Base-by-base conservation (phyloP, 2,888 invertebrate genomes). In the Rosalia funebris region DNA sequence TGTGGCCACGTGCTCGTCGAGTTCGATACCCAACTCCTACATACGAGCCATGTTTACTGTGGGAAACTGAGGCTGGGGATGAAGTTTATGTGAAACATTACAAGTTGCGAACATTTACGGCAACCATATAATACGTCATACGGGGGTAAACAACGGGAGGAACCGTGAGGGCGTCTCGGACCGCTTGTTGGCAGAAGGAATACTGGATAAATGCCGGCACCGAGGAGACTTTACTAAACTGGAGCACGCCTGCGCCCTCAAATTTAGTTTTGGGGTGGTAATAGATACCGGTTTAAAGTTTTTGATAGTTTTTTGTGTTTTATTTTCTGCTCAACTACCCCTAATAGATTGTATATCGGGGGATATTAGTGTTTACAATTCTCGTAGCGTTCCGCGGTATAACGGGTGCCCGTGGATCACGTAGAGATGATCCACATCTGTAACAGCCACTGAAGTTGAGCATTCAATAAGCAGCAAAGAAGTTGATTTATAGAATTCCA, bases 201-300 rank as follows among this genome's bases (percentile, higher is more conserved):
- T 63, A 71, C 70, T 70, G 68, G 62, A 62, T 65, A 62, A 63
- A 68, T 59, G 58, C 62, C 55, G 62, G 54, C 66, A 46, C 39
- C 39, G 48, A 53, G 59, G 66, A 64, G 61, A 63, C 63, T 69
- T 68, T 64, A 60, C 63, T 47, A 61, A 66, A 62, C 60, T 53
- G 45, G 56, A 63, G 45, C 57, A 62, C 71, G 71, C 71, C 52
- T 62, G 69, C 71, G 69, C 63, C 17, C 31, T 52, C 31, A 39
- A 58, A 47, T 60, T 60, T 47, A 56, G 53, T 58, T 65, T 60
- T 37, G 52, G 53, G 60, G 57, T 57, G 60, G 60, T 62, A 62
- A 65, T 65, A 58, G 58, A 62, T 65, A 58, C 46, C 47, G 57
- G 60, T 57, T 56, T 47, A 44, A 53, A 46, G 50, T 62, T 62